phyloP scores from a whole-genome alignment of 2,797 vertebrate genomes.

The Poeciliopsis presidionis region DNA sequence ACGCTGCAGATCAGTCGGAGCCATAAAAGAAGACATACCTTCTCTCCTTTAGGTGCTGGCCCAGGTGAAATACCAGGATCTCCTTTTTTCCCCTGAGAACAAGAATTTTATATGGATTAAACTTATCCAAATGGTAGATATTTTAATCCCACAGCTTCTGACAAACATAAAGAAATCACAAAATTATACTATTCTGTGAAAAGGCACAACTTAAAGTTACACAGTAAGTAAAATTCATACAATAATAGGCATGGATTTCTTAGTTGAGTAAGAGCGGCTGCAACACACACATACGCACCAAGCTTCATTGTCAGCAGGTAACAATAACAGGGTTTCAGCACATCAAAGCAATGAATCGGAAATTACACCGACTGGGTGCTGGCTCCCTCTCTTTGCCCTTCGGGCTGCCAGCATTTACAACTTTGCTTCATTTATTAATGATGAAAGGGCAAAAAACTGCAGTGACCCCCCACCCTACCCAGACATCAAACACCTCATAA shows the following conservation, averaged over 20 bases:
- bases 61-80: slow-evolving; percentile 94
- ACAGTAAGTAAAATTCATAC: slow-evolving; percentile 10
- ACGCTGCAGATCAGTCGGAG: neutral
- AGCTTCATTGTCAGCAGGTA: slow-evolving; percentile 63
- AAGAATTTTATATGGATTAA: slow-evolving; percentile 17
- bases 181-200: neutral
- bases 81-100: slow-evolving; percentile 91
- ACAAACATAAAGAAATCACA: neutral
- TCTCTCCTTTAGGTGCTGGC: slow-evolving; percentile 89
- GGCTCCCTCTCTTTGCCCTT: slow-evolving; percentile 32
- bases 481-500: slow-evolving; percentile 62
- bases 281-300: slow-evolving; percentile 40
- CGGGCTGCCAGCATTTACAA: slow-evolving; percentile 64
- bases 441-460: slow-evolving; percentile 61
- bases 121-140: neutral
- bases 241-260: slow-evolving; percentile 20
- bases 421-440: slow-evolving; percentile 64
- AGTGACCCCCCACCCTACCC: slow-evolving; percentile 1
- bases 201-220: neutral
- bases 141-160: slow-evolving; percentile 17
- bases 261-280: slow-evolving; percentile 8
- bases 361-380: slow-evolving; percentile 56
- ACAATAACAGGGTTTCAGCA: slow-evolving; percentile 60
- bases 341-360: slow-evolving; percentile 69
- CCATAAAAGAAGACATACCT: slow-evolving; percentile 79